A percentile compares a stretch with the other conserved stretches of the same genome.
Conservation (phyloP, 2,797 vertebrate species). For the Thripadectes ignobilis region DNA sequence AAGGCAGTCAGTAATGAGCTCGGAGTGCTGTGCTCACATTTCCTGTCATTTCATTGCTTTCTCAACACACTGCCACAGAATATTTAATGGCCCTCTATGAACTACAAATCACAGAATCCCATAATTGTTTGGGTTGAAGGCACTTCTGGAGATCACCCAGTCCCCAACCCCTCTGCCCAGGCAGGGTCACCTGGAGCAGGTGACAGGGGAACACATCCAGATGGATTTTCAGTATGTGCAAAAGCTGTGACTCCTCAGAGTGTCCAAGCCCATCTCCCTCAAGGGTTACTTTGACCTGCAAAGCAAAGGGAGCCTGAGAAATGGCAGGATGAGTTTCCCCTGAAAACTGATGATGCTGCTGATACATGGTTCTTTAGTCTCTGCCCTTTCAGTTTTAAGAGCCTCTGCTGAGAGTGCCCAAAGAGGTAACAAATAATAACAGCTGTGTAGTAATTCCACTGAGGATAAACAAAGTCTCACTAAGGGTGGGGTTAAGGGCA, state of each 20-base stretch:
- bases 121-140: background rate
- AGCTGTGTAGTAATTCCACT: background rate
- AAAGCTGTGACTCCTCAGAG: background rate
- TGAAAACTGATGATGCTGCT: background rate
- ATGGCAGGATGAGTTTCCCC: background rate
- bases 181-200: background rate
- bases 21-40: background rate
- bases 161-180: rapidly evolving
- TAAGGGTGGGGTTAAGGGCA: background rate
- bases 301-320: background rate
- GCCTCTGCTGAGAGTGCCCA: background rate
- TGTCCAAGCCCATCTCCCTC: background rate
- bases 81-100: background rate
- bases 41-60: background rate
- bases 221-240: background rate
- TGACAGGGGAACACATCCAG: rapidly evolving
- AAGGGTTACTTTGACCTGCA: background rate
- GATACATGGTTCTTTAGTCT: background rate
- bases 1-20: background rate
- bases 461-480: background rate
- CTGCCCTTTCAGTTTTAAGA: background rate
- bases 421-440: background rate
- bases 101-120: background rate
- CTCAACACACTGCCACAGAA: background rate
- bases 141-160: background rate